Conservation (phyloP, 2,888 invertebrate genomes). For the Crioceris asparagi region DNA sequence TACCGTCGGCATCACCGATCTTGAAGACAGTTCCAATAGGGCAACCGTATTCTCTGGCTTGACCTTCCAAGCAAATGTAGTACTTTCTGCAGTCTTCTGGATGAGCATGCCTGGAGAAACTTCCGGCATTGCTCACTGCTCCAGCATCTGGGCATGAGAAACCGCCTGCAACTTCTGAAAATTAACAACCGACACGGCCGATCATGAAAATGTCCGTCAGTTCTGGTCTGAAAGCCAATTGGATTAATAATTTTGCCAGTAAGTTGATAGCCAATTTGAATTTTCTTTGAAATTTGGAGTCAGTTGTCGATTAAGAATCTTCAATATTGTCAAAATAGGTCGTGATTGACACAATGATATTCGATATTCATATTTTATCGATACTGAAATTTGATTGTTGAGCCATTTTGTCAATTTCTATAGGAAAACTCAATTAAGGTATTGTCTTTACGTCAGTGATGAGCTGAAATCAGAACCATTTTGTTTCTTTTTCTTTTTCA, state of each 20-base stretch:
- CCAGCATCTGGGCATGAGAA: slow-evolving; percentile 77
- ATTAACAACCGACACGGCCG: slow-evolving; percentile 13
- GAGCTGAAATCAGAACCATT: no score
- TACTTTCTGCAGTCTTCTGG: slow-evolving; percentile 92
- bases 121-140: slow-evolving; percentile 71
- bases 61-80: slow-evolving; percentile 88
- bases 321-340: no score
- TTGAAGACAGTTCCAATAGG: slow-evolving; percentile 94
- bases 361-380: no score
- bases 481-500: no score
- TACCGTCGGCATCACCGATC: slow-evolving; percentile 81
- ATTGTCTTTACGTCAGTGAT: no score
- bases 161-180: slow-evolving; percentile 80
- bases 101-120: slow-evolving; percentile 91
- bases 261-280: no score
- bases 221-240: slow-evolving; percentile 18
- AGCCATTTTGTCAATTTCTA: no score
- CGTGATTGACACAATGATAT: no score
- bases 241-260: slow-evolving; percentile 5
- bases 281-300: no score
- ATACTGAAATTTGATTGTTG: no score
- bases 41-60: slow-evolving; percentile 88
- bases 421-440: no score
- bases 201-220: slow-evolving; percentile 15
- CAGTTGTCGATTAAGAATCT: no score